Conservation (phyloP, 2,888 invertebrate species). For the Calameuta idolon region DNA sequence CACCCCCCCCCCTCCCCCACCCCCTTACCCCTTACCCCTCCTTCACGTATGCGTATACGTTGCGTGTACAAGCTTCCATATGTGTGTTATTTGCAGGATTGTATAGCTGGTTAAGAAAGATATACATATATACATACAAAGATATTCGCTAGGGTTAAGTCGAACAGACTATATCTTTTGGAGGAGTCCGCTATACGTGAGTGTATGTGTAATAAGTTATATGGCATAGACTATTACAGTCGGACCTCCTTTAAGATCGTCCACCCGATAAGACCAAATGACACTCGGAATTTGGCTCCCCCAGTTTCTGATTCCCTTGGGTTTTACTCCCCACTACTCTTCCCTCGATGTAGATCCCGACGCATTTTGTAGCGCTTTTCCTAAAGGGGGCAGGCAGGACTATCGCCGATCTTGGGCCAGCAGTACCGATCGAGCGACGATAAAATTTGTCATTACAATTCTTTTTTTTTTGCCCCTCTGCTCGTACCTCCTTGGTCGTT, state of each 20-base stretch:
- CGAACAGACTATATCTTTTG: neutral
- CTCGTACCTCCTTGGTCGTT: neutral
- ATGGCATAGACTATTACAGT: neutral
- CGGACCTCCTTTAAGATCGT: neutral
- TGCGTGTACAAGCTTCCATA: neutral
- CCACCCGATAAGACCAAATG: neutral
- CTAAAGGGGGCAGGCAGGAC: neutral
- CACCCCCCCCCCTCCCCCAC: neutral
- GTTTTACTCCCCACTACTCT: neutral
- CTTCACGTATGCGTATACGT: neutral
- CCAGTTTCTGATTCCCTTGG: neutral
- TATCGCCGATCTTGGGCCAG: neutral
- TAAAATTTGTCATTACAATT: neutral
- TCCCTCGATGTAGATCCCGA: neutral
- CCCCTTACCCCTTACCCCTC: no score
- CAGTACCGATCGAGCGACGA: neutral
- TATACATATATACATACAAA: neutral
- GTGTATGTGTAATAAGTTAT: neutral
- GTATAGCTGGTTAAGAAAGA: neutral
- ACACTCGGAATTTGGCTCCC: conserved; percentile 6
- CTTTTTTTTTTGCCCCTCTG: neutral
- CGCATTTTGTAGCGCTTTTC: conserved; percentile 5
- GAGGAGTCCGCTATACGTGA: neutral
- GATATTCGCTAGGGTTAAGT: neutral
- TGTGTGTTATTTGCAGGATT: neutral